Conservation (phyloP, 2,888 invertebrate genomes). For the Hemaris fuciformis region DNA sequence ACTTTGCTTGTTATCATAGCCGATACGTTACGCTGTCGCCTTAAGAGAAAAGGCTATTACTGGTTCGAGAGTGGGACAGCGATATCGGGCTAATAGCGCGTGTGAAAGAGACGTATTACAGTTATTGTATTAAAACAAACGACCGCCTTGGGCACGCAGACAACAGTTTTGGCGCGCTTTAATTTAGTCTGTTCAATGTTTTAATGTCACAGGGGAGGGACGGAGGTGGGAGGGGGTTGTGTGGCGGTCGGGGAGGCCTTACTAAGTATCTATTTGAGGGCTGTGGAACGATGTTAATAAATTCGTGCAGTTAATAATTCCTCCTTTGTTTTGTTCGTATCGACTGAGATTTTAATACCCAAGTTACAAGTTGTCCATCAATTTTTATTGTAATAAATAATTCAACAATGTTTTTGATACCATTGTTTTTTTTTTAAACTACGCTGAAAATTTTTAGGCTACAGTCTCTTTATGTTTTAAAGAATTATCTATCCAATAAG, state of each 20-base stretch:
- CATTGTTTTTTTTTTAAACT: too few species aligned
- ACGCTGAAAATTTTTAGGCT: too few species aligned
- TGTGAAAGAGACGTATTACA: conserved; percentile 62
- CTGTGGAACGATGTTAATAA: conserved; percentile 71
- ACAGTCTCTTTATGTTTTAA: too few species aligned
- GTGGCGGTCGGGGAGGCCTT: conserved; percentile 32
- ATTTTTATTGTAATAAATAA: not conserved
- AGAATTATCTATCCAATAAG: too few species aligned
- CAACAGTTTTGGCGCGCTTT: conserved; percentile 80
- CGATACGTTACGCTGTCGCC: conserved; percentile 63
- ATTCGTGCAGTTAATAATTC: conserved; percentile 71
- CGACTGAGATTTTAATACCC: not conserved
- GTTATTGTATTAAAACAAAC: conserved; percentile 82
- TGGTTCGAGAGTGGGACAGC: conserved; percentile 49
- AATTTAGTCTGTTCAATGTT: conserved; percentile 80
- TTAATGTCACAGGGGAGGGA: conserved; percentile 68
- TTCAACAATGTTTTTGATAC: not conserved
- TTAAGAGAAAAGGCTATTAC: conserved; percentile 68
- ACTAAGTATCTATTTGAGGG: conserved; percentile 79
- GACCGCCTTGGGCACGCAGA: conserved; percentile 77
- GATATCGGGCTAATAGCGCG: conserved; percentile 47
- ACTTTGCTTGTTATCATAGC: conserved; percentile 28
- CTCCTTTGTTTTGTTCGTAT: conserved; percentile 39
- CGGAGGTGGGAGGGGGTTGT: conserved; percentile 31
- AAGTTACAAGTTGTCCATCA: not conserved